A percentile compares a stretch with the other conserved stretches of the same genome.
phyloP scores from a whole-genome alignment of 2,113 vertebrate species.

The Pteropus alecto region DNA sequence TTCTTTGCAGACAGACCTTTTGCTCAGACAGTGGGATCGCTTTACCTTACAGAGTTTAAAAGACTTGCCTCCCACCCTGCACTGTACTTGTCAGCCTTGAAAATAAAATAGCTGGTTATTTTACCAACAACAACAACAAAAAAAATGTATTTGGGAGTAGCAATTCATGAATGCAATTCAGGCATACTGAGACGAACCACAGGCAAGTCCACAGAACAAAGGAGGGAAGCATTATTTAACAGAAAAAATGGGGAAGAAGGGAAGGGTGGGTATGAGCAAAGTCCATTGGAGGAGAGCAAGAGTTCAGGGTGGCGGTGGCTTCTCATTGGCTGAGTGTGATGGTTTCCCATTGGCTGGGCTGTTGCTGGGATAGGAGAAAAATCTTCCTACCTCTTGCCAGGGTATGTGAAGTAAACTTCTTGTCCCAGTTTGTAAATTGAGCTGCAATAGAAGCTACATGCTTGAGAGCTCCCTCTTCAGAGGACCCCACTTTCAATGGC shows the following conservation, averaged over 20 bases:
- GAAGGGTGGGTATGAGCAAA: neutral
- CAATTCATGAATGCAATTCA: neutral
- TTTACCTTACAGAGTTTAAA: neutral
- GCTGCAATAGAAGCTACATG: neutral
- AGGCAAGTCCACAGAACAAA: neutral
- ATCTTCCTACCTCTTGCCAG: neutral
- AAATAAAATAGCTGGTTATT: neutral
- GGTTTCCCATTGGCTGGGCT: neutral
- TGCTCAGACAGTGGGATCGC: too few species aligned
- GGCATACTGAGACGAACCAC: neutral
- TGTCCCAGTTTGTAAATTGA: neutral
- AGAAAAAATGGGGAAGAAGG: neutral
- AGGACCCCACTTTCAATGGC: neutral
- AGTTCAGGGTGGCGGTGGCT: neutral
- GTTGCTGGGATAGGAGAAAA: neutral
- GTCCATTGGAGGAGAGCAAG: neutral
- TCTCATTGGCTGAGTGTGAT: neutral
- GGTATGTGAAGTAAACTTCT: neutral
- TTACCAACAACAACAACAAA: neutral
- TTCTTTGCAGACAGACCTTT: neutral
- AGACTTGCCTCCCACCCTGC: too few species aligned
- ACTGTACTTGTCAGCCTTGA: neutral
- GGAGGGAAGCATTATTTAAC: neutral
- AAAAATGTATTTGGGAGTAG: neutral
- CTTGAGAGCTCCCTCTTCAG: neutral